phyloP scores from a whole-genome alignment of 2,113 vertebrate species.

The Phylloscopus trochiloides region DNA sequence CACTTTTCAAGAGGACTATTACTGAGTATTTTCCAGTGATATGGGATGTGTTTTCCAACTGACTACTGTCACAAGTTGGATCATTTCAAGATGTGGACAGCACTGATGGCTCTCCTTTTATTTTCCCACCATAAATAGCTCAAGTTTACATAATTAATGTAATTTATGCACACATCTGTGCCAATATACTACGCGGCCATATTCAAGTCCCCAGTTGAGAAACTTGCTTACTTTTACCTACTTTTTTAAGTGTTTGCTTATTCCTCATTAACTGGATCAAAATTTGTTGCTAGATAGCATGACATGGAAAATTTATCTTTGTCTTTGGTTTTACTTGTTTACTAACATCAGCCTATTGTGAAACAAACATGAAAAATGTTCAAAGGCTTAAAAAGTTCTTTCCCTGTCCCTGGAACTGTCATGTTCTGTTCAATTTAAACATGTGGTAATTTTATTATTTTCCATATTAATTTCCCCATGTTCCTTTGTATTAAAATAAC shows the following conservation, averaged over 20 bases:
- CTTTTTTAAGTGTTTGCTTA: background rate
- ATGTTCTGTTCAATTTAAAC: conserved; percentile 1
- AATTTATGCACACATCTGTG: background rate
- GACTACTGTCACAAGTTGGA: background rate
- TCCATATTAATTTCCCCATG: background rate
- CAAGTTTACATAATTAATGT: background rate
- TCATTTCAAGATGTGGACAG: background rate
- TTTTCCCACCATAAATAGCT: background rate
- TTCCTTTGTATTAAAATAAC: conserved; percentile 24
- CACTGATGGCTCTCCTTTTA: background rate
- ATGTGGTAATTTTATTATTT: background rate
- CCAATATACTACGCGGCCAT: background rate
- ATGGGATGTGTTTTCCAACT: background rate
- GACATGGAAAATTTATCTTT: background rate
- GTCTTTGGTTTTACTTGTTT: conserved; percentile 25
- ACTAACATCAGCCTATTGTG: conserved; percentile 16
- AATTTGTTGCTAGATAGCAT: background rate
- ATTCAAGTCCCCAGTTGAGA: background rate
- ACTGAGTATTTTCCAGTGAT: background rate
- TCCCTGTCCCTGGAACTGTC: conserved; percentile 14
- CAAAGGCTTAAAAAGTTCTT: conserved; percentile 4
- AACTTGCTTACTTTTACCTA: background rate
- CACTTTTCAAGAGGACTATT: background rate
- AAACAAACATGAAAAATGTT: conserved; percentile 10
- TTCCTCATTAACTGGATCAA: background rate